Evolutionary conservation across 1,140 invertebrate genomes (phyloP), one percentile per base, ranked within the genome.

Genomic region (Amphibalanus amphitrite): DNA sequence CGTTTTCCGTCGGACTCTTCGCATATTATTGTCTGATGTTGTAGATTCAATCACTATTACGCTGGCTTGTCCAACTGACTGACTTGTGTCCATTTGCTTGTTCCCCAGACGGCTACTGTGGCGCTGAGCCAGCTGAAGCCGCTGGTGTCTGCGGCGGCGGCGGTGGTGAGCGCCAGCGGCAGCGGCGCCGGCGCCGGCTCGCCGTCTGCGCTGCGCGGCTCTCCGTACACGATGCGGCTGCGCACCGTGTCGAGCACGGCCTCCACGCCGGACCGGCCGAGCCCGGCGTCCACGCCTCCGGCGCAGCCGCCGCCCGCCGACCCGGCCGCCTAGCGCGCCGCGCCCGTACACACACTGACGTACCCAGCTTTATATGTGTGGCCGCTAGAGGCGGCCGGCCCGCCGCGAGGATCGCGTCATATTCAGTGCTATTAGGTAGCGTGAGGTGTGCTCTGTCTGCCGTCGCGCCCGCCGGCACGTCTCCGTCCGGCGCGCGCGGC

Each of bases 281-380:
- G 65, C n/a, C n/a, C 65, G n/a, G 65, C 65, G 8, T 10, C 65
- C 65, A 67, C 65, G n/a, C 65, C 65, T n/a, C n/a, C n/a, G n/a
- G n/a, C n/a, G n/a, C n/a, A n/a, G n/a, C n/a, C n/a, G 33, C 33
- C 33, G 33, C 33, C 15, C 4, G 4, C 33, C 33, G 33, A 38
- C 33, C 33, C 33, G 33, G 33, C 33, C 33, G 33, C 33, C 4
- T 38, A 38, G 15, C 33, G 6, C 64, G 4, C 4, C 6, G 4
- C 64, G 6, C 64, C 8, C 10, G 10, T n/a, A 25, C 64, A 6
- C 6, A 3, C 15, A 1, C n/a, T 25, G 65, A 26, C n/a, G 15
- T 38, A 38, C 15, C 33, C 4, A 38, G 33, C 33, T 38, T 38
- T 38, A 38, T 38, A 38, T 38, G 33, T 38, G 15, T 38, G 33